phyloP scores from a whole-genome alignment of 2,797 vertebrate species.

The Philypnodon macrostomus region DNA sequence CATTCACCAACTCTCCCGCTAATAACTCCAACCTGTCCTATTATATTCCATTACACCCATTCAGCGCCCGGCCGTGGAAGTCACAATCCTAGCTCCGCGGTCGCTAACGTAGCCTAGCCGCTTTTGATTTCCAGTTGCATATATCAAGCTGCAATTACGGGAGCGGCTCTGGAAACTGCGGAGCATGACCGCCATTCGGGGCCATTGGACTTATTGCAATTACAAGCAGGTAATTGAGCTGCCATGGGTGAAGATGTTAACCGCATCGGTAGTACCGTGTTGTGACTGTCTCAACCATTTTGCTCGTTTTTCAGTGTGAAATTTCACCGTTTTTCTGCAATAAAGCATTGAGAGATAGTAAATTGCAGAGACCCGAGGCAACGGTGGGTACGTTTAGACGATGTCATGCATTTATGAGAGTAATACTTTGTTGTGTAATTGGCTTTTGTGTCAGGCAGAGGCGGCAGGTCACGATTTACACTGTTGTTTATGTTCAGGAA shows the following conservation, averaged over 20 bases:
- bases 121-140: constrained; percentile 79
- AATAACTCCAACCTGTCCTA: constrained; percentile 72
- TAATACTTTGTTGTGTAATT: too few relatives aligned
- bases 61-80: constrained; percentile 63
- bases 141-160: constrained; percentile 82
- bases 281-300: constrained; percentile 67
- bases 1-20: constrained; percentile 69
- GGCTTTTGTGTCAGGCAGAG: constrained; percentile 3
- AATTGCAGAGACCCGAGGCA: constrained; percentile 23
- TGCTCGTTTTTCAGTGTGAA: constrained; percentile 47
- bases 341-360: constrained; percentile 25
- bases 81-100: constrained; percentile 54
- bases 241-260: constrained; percentile 79
- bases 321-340: constrained; percentile 30
- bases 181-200: constrained; percentile 80
- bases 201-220: constrained; percentile 82
- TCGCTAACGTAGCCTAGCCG: constrained; percentile 53
- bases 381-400: constrained; percentile 8
- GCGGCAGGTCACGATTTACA: constrained; percentile 10
- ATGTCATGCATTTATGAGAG: constrained; percentile 2
- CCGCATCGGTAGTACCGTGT: constrained; percentile 68
- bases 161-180: constrained; percentile 80
- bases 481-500: constrained; percentile 3
- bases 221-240: constrained; percentile 83
- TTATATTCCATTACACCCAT: constrained; percentile 77